Base-by-base conservation (phyloP, 2,888 invertebrate species). In the Microdon myrmicae region DNA sequence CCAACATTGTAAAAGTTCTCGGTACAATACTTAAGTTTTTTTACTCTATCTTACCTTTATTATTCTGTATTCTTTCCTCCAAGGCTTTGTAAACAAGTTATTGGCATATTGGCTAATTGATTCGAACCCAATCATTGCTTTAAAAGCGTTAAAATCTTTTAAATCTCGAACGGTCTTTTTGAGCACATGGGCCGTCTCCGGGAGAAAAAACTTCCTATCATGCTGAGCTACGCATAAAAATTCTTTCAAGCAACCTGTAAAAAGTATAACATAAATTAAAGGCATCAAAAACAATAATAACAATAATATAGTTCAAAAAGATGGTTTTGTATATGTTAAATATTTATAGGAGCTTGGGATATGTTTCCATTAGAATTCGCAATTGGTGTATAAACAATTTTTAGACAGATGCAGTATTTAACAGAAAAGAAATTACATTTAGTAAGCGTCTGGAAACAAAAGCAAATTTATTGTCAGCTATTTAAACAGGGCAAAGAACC, bases 31-130 rank as follows among this genome's bases (percentile, higher is more conserved):
- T n/a, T n/a, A n/a, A n/a, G n/a, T n/a, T n/a, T n/a, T n/a, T n/a
- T n/a, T n/a, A n/a, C n/a, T n/a, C n/a, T n/a, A n/a, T n/a, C 78
- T 77, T 74, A 93, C 94, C 83, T 90, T 87, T 61, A 94, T 85
- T 60, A 86, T 85, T 70, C 86, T 84, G 76, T 90, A 95, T 77
- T 95, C 94, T 76, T 88, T 90, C 69, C 94, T 82, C 94, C 94
- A 95, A 3, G 94, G 93, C 75, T 94, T 92, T 8, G 89, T 86
- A 43, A 92, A 82, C 59, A 95, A 81, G 80, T 94, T 94, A 49
- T 87, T 89, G 2, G 94, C 94, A 77, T 94, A 94, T 68, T 90
- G 83, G 56, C 90, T 92, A 68, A 94, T 83, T 20, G 92, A 89
- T 71, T 90, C 89, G 86, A 92, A 94, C 8, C 93, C 94, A 34